These are phyloP conservation scores for Molossus molossus DNA, from an alignment of 2,797 vertebrate genomes.

Conservation along the genomic window DNA sequence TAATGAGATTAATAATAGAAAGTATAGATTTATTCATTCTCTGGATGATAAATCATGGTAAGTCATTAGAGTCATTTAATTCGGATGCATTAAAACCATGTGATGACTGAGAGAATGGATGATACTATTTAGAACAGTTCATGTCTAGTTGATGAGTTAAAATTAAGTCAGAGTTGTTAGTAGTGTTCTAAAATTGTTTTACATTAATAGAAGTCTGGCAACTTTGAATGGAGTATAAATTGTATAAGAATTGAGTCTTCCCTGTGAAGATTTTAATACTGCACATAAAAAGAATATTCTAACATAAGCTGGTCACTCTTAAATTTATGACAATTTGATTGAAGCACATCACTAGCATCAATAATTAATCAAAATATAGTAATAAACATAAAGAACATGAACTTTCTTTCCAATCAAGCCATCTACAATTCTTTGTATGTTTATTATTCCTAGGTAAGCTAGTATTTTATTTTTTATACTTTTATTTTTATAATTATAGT, in stretches of 20 bases:
- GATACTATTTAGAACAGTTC: slow-evolving; percentile 69
- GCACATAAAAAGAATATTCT: not conserved
- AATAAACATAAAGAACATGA: not conserved
- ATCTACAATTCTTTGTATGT: not conserved
- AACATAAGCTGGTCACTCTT: not conserved
- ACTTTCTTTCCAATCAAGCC: not conserved
- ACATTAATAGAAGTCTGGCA: slow-evolving; percentile 68
- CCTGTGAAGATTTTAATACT: not conserved
- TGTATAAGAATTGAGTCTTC: slow-evolving; percentile 27
- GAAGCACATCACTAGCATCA: not conserved
- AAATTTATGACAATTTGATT: not conserved
- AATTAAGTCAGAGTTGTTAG: slow-evolving; percentile 78
- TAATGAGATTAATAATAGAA: slow-evolving; percentile 85
- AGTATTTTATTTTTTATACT: not conserved
- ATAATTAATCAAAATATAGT: slow-evolving; percentile 28
- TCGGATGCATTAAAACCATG: slow-evolving; percentile 65
- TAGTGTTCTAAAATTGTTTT: slow-evolving; percentile 71
- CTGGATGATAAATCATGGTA: slow-evolving; percentile 83
- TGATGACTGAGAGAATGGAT: slow-evolving; percentile 76
- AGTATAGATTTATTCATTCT: slow-evolving; percentile 83
- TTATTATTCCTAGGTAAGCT: not conserved
- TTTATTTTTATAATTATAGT: not conserved
- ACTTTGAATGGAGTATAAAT: slow-evolving; percentile 74
- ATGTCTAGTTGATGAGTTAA: slow-evolving; percentile 75
- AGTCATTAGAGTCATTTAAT: slow-evolving; percentile 81